Base-by-base conservation (phyloP, 2,888 invertebrate genomes). In the Malthinus seriepunctatus region DNA sequence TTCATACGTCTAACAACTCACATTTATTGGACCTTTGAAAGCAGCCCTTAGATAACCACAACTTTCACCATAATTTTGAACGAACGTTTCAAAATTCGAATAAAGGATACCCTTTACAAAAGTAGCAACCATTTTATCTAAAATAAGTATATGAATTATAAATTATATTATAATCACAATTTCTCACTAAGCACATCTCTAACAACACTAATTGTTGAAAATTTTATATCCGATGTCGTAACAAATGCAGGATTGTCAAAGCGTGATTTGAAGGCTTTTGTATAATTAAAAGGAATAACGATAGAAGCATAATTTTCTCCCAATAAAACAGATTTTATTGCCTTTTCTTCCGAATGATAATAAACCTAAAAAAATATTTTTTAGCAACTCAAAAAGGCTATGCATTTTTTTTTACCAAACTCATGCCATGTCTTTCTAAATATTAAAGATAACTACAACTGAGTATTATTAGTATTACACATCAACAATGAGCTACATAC, bases 391-490 rank as follows among this genome's bases (percentile, higher is more conserved):
- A n/a, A 2, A 8, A 39, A 4, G 2, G 23, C 3, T 5, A 5
- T 23, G 5, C 2, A 42, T 10, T 32, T 32, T 12, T n/a, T 82
- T 85, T 84, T 75, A 90, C 86, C 80, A 91, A 78, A 68, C 83
- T 81, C 61, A 88, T 80, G 46, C 88, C 86, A 67, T 86, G 81
- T 66, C 85, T 84, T 62, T 87, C 82, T 32, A 96, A 78, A 67
- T 84, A 84, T 57, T 89, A 81, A 63, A 96, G 76, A 76, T 88
- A 93, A 71, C 88, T 84, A 78, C 94, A 93, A 81, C 71, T 83
- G 80, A 0, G 84, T 82, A 55, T 84, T n/a, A n/a, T n/a, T n/a
- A n/a, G n/a, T 77, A 66, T 89, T 85, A 70, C 92, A 92, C 8
- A 81, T 81, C 32, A 74, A 55, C 3, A 74, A 65, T 1, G 74